A percentile compares a stretch with the other conserved stretches of the same genome.
These are phyloP conservation scores for Ochlodes sylvanus DNA, from an alignment of 2,888 invertebrate genomes.

Conservation along the genomic window DNA sequence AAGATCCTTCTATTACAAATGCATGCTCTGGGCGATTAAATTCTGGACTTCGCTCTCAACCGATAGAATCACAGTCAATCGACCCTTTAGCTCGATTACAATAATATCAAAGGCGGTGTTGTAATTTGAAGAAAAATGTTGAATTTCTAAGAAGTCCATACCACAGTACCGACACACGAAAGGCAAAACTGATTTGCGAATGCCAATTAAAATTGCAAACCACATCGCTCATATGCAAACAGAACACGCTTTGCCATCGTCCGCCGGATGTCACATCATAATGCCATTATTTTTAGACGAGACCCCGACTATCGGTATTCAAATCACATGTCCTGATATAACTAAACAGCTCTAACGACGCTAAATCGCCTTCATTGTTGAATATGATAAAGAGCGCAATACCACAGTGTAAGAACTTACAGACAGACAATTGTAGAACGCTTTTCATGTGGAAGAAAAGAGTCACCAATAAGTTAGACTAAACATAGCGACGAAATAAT, in stretches of 20 bases:
- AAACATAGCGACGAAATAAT: no score
- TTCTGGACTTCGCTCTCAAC: no score
- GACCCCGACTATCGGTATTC: constrained; percentile 63
- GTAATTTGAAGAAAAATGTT: no score
- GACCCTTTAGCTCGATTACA: no score
- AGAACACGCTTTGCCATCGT: constrained; percentile 64
- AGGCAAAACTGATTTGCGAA: constrained; percentile 18
- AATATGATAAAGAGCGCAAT: constrained; percentile 15
- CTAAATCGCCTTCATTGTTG: constrained; percentile 34
- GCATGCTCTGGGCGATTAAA: no score
- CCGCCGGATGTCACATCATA: constrained; percentile 75
- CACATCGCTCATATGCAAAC: constrained; percentile 67
- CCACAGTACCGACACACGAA: background rate
- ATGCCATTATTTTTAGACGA: constrained; percentile 67
- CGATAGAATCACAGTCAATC: no score
- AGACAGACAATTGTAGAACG: background rate
- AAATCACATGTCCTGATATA: constrained; percentile 49
- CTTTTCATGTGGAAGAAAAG: background rate
- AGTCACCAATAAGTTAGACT: no score
- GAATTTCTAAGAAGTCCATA: no score
- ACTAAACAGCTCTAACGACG: constrained; percentile 32
- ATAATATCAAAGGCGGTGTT: no score
- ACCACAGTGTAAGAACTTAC: background rate
- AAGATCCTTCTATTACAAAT: no score
- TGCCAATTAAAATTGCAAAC: constrained; percentile 47